Conservation (phyloP, 2,113 vertebrate genomes). For the Spermophilus dauricus region DNA sequence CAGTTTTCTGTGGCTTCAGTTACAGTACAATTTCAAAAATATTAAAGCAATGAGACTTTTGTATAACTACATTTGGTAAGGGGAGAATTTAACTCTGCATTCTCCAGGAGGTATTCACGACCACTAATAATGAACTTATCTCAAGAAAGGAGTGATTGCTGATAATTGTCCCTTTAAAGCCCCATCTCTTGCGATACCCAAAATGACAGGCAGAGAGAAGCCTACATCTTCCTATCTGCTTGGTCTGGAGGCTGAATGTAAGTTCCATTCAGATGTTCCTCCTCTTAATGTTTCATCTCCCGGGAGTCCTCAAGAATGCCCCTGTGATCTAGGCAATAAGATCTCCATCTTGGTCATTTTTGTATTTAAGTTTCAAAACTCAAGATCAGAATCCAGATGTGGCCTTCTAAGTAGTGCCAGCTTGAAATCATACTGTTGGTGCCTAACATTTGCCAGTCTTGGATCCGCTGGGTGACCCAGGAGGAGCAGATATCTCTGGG, state of each 20-base stretch:
- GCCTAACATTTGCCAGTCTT: not conserved
- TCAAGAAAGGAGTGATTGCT: constrained; percentile 67
- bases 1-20: constrained; percentile 82
- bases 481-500: not conserved
- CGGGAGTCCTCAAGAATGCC: not conserved
- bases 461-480: not conserved
- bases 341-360: not conserved
- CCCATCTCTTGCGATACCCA: not conserved
- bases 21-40: constrained; percentile 80
- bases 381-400: constrained; percentile 57
- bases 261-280: constrained; percentile 2
- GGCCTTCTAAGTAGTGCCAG: constrained; percentile 47
- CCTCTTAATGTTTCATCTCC: constrained; percentile 39
- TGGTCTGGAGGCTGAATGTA: not conserved
- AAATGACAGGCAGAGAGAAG: constrained; percentile 49
- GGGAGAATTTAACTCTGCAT: constrained; percentile 71
- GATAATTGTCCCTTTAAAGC: constrained; percentile 67
- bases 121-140: constrained; percentile 66
- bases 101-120: constrained; percentile 73
- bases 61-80: constrained; percentile 73
- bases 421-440: not conserved
- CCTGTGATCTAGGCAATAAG: not conserved
- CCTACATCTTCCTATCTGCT: constrained; percentile 31
- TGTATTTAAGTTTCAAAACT: constrained; percentile 60
- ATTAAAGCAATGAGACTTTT: constrained; percentile 83